phyloP scores from a whole-genome alignment of 2,797 vertebrate genomes.

The Leptatherina wallacei region DNA sequence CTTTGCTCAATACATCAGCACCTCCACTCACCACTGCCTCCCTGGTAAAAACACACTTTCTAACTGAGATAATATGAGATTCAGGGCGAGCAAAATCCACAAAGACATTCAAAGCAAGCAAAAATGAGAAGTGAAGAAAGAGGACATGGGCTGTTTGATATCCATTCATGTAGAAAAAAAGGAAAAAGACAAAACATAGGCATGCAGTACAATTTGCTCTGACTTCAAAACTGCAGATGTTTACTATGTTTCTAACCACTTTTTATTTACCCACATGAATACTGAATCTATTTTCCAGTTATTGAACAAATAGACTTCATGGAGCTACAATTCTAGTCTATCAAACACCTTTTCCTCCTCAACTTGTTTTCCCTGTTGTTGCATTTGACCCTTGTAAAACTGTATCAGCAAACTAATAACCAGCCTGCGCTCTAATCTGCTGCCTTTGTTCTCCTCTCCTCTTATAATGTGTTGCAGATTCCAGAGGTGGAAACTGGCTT shows the following conservation, averaged over 20 bases:
- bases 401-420: slow-evolving; percentile 82
- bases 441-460: slow-evolving; percentile 74
- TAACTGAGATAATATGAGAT: slow-evolving; percentile 80
- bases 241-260: background rate
- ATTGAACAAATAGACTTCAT: background rate
- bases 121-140: slow-evolving; percentile 48
- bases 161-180: slow-evolving; percentile 46
- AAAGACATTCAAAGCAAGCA: slow-evolving; percentile 59
- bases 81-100: slow-evolving; percentile 64
- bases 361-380: slow-evolving; percentile 73
- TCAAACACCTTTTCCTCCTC: slow-evolving; percentile 54
- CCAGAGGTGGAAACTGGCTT: slow-evolving; percentile 83
- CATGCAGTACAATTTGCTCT: slow-evolving; percentile 18
- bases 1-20: slow-evolving; percentile 94
- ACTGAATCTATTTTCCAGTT: background rate
- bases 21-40: slow-evolving; percentile 86
- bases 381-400: slow-evolving; percentile 82
- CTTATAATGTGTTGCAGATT: slow-evolving; percentile 86
- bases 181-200: slow-evolving; percentile 26
- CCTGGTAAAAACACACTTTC: slow-evolving; percentile 85
- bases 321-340: slow-evolving; percentile 10
- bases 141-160: slow-evolving; percentile 39
- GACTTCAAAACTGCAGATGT: slow-evolving; percentile 9
- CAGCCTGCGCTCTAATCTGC: slow-evolving; percentile 73
- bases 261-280: background rate